Evolutionary conservation across 2,888 invertebrate species (phyloP).

Genomic region (Caenorhabditis sinica): DNA sequence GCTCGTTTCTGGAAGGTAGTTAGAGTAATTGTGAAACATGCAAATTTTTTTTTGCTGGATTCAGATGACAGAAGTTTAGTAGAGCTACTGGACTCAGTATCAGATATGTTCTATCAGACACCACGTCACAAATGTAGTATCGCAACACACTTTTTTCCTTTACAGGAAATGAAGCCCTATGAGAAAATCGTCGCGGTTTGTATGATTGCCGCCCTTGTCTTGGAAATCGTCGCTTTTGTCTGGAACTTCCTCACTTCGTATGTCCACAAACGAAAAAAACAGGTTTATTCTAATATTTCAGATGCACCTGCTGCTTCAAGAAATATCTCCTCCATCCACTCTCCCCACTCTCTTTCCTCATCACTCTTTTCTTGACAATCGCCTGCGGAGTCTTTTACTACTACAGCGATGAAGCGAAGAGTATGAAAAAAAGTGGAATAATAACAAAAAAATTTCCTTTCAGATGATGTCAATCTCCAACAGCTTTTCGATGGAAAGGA

Average conservation of each 20-base stretch:
- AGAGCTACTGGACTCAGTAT: too few relatives aligned
- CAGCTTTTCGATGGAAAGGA: slow-evolving; percentile 33
- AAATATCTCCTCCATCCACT: slow-evolving; percentile 66
- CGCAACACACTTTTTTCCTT: too few relatives aligned
- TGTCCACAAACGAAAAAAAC: not conserved
- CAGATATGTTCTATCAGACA: too few relatives aligned
- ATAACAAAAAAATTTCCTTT: slow-evolving; percentile 3
- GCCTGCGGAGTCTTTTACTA: slow-evolving; percentile 59
- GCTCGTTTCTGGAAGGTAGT: slow-evolving; percentile 54
- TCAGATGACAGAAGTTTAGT: too few relatives aligned
- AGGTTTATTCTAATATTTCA: not conserved
- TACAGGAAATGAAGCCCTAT: slow-evolving; percentile 61
- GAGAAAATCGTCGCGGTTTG: slow-evolving; percentile 62
- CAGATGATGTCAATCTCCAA: slow-evolving; percentile 43
- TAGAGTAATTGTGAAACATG: not conserved
- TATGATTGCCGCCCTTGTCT: slow-evolving; percentile 62
- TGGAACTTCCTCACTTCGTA: slow-evolving; percentile 70
- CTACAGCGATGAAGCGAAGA: slow-evolving; percentile 48
- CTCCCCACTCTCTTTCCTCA: slow-evolving; percentile 58
- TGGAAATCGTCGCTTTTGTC: slow-evolving; percentile 67
- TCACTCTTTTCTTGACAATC: slow-evolving; percentile 45
- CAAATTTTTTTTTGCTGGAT: too few relatives aligned
- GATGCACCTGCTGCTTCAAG: slow-evolving; percentile 66
- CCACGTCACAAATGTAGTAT: too few relatives aligned
- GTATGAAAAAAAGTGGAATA: not conserved